Evolutionary conservation across 1,140 invertebrate species (phyloP), one percentile per base, ranked within the genome.

Genomic region (Lepidurus packardi): DNA sequence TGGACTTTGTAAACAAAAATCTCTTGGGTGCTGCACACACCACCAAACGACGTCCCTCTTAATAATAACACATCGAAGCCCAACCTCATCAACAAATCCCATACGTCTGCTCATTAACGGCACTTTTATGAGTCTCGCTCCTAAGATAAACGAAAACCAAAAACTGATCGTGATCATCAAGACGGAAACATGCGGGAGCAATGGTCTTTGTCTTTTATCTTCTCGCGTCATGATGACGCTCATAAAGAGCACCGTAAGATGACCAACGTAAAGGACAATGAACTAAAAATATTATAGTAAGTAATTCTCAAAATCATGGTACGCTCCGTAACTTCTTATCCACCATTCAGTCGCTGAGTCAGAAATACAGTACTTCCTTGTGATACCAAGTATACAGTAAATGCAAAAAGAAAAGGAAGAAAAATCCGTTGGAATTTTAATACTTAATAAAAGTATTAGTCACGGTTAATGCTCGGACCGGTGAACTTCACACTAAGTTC

Each of bases 91-190:
- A 65, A 65, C 53, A 65, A 65, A 65, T 8, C 53, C 53, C 53
- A 65, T 65, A 65, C 53, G 53, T 65, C 53, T 65, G 53, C 53
- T 65, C 53, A 65, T 65, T 65, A 65, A 65, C 53, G 53, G 53
- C 53, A 5, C 53, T 65, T 65, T 65, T 65, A 65, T 65, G 53
- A 65, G 53, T 65, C 53, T 65, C 53, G 53, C 34, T 65, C 53
- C n/a, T 65, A 7, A 65, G 53, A 65, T 65, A 65, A 65, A 65
- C 53, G 53, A 65, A 65, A 65, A 65, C 53, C 53, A 65, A 65
- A 65, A 21, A 13, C 13, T 21, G n/a, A 65, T 16, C 53, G 21
- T 65, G 53, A 65, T 65, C 53, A 65, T 65, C 53, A 65, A 16
- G 53, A 65, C 53, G 21, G 53, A 65, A 65, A 65, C 16, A 65